Evolutionary conservation across 2,797 vertebrate species (phyloP).

Genomic region (Falco columbarius): DNA sequence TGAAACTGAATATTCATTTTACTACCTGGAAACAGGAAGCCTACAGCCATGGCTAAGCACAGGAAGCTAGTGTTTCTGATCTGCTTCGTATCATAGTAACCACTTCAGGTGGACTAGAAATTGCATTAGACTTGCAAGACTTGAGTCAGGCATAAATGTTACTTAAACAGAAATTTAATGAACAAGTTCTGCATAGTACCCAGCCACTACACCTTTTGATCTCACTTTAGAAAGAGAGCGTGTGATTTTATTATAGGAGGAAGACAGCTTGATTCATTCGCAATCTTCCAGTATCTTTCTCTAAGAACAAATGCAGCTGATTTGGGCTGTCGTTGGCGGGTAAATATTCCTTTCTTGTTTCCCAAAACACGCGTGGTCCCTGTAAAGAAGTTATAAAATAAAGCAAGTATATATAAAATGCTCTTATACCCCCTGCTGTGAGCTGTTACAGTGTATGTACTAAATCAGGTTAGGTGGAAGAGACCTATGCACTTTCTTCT

Average conservation of each 20-base stretch:
- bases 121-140: slow-evolving; percentile 27
- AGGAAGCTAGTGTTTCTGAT: background rate
- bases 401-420: background rate
- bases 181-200: background rate
- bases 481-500: slow-evolving; percentile 30
- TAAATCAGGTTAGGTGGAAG: background rate
- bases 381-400: slow-evolving; percentile 63
- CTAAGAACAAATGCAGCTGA: slow-evolving; percentile 87
- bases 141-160: background rate
- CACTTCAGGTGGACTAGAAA: background rate
- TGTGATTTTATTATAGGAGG: slow-evolving; percentile 70
- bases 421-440: background rate
- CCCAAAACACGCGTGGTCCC: slow-evolving; percentile 84
- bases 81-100: background rate
- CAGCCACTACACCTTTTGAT: background rate
- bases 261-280: slow-evolving; percentile 84
- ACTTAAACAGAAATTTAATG: slow-evolving; percentile 38
- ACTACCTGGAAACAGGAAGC: background rate
- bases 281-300: slow-evolving; percentile 93
- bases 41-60: background rate
- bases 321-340: slow-evolving; percentile 93
- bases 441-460: background rate
- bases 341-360: slow-evolving; percentile 97
- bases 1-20: background rate
- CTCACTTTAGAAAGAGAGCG: slow-evolving; percentile 70